These are phyloP conservation scores for Polypterus bichir DNA, from an alignment of 2,113 vertebrate species.

Conservation along the genomic window DNA sequence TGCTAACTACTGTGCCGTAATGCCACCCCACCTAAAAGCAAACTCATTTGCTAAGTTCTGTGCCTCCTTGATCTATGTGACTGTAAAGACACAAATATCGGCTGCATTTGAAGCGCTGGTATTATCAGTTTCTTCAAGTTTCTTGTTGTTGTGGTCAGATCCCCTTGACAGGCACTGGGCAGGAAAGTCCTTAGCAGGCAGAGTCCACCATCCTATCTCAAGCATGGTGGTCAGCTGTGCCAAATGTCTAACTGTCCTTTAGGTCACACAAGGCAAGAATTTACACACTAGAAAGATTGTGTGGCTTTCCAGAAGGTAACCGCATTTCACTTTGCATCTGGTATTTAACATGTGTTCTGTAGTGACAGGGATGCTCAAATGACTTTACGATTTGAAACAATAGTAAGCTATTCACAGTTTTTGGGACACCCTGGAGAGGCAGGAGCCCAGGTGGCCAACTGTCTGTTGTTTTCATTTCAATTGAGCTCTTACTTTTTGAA, in stretches of 20 bases:
- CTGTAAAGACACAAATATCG: too few relatives aligned
- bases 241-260: neutral
- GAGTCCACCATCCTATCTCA: neutral
- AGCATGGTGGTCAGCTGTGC: neutral
- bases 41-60: constrained; percentile 22
- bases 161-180: constrained; percentile 12
- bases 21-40: constrained; percentile 1
- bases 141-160: too few relatives aligned
- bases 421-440: too few relatives aligned
- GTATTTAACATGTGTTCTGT: neutral
- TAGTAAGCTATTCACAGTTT: too few relatives aligned
- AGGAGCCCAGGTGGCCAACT: too few relatives aligned
- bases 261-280: neutral
- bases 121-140: too few relatives aligned
- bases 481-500: too few relatives aligned
- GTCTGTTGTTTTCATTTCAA: too few relatives aligned
- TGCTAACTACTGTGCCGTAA: constrained; percentile 19
- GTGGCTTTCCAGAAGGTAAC: neutral
- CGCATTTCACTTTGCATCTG: neutral
- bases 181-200: constrained; percentile 16
- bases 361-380: too few relatives aligned
- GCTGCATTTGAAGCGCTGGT: too few relatives aligned
- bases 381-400: too few relatives aligned
- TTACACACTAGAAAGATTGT: neutral
- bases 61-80: constrained; percentile 7